Percentiles rank a stretch among this genome's conserved stretches.
phyloP scores from a whole-genome alignment of 2,113 vertebrate genomes.

The Callopanchax toddi region DNA sequence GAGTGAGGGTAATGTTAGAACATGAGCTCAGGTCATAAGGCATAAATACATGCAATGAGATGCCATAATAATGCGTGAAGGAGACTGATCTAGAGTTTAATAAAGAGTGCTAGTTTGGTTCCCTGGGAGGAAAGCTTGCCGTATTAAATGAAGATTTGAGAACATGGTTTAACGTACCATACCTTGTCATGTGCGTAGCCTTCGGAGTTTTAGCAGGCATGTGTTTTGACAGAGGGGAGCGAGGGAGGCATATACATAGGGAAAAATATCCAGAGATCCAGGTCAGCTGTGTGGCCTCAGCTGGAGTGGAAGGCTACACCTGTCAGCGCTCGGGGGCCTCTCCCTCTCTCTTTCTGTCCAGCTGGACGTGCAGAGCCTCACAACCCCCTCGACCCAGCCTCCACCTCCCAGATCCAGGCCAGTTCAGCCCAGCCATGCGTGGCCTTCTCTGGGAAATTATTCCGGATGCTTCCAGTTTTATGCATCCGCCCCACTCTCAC shows the following conservation, averaged over 20 bases:
- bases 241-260: slow-evolving; percentile 30
- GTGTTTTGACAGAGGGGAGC: slow-evolving; percentile 47
- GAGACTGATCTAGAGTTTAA: not conserved
- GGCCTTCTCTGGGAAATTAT: slow-evolving; percentile 76
- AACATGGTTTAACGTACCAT: slow-evolving; percentile 44
- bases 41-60: not conserved
- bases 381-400: slow-evolving; percentile 59
- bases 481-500: slow-evolving; percentile 52
- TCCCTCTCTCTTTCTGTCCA: slow-evolving; percentile 63
- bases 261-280: slow-evolving; percentile 71
- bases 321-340: slow-evolving; percentile 74
- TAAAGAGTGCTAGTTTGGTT: slow-evolving; percentile 19
- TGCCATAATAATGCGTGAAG: not conserved
- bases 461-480: slow-evolving; percentile 75
- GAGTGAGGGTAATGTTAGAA: not conserved
- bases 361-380: slow-evolving; percentile 64
- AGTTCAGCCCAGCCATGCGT: slow-evolving; percentile 76
- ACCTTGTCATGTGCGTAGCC: slow-evolving; percentile 35
- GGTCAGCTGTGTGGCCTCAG: slow-evolving; percentile 80
- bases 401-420: slow-evolving; percentile 73
- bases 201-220: slow-evolving; percentile 52
- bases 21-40: too few relatives aligned
- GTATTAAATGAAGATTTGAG: slow-evolving; percentile 36
- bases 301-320: slow-evolving; percentile 80
- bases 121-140: slow-evolving; percentile 15